Percentiles rank a stretch among this genome's conserved stretches.
Conservation (phyloP, 2,797 vertebrate genomes). For the Lutjanus argentimaculatus region DNA sequence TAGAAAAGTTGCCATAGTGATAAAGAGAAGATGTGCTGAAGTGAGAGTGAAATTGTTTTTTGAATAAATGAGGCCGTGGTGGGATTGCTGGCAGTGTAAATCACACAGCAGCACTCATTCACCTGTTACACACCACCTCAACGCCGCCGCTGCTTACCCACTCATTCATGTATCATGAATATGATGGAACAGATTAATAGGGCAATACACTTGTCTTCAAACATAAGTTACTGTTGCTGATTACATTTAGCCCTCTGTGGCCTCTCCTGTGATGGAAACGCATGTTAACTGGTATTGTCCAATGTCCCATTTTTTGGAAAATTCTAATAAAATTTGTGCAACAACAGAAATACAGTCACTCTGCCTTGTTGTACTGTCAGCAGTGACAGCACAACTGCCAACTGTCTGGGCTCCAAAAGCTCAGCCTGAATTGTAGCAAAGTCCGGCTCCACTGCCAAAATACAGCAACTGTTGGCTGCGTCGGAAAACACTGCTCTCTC, state of each 20-base stretch:
- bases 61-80: constrained; percentile 29
- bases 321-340: not conserved
- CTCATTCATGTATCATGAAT: constrained; percentile 21
- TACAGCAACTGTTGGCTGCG: constrained; percentile 34
- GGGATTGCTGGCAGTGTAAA: constrained; percentile 30
- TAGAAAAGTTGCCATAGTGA: constrained; percentile 34
- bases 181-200: constrained; percentile 6
- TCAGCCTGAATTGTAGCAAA: not conserved
- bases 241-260: not conserved
- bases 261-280: constrained; percentile 9
- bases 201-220: not conserved
- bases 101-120: constrained; percentile 2
- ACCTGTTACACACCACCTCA: constrained; percentile 8
- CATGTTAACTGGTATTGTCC: not conserved
- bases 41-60: constrained; percentile 33
- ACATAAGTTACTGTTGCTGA: constrained; percentile 3
- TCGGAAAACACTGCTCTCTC: constrained; percentile 28
- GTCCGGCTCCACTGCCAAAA: constrained; percentile 32
- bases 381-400: constrained; percentile 18
- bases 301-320: not conserved
- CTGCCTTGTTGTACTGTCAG: constrained; percentile 21
- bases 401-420: constrained; percentile 12
- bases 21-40: constrained; percentile 29
- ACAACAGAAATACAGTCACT: constrained; percentile 14
- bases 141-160: not conserved